These are phyloP conservation scores for Vireo griseus DNA, from an alignment of 2,797 vertebrate genomes.

Conservation along the genomic window DNA sequence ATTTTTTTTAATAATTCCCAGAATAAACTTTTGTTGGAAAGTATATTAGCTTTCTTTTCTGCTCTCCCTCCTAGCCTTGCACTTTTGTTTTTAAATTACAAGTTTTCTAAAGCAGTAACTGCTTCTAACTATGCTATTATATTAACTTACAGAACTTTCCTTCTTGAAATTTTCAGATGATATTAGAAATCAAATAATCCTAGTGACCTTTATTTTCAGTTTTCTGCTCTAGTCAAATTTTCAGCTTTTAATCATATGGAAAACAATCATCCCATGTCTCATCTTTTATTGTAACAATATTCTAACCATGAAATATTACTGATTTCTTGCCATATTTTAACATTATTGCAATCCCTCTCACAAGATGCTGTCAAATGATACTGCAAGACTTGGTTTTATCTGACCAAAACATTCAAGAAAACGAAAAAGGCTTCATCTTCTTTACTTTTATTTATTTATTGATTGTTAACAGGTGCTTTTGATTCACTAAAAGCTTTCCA, in stretches of 20 bases:
- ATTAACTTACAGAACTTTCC: background rate
- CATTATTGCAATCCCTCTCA: background rate
- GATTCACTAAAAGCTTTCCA: slow-evolving; percentile 69
- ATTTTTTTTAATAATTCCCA: background rate
- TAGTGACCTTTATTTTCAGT: background rate
- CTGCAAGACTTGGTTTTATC: slow-evolving; percentile 15
- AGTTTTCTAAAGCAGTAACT: background rate
- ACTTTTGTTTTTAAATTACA: background rate
- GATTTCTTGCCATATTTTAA: background rate
- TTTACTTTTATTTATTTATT: slow-evolving; percentile 51
- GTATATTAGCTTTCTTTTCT: background rate
- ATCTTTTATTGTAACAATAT: background rate
- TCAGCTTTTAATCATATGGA: background rate
- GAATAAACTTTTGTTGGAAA: background rate
- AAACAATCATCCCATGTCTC: background rate
- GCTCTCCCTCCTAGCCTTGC: background rate
- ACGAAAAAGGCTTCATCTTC: background rate
- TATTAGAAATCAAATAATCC: background rate
- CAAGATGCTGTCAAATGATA: background rate
- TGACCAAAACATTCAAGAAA: slow-evolving; percentile 14
- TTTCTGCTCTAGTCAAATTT: background rate
- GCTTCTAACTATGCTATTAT: background rate
- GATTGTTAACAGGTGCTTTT: slow-evolving; percentile 54
- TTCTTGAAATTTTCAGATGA: background rate
- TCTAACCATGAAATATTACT: background rate